Percentiles rank a stretch among this genome's conserved stretches.
Evolutionary conservation across 2,888 invertebrate species (phyloP).

Genomic region (Clepsis dumicolana): DNA sequence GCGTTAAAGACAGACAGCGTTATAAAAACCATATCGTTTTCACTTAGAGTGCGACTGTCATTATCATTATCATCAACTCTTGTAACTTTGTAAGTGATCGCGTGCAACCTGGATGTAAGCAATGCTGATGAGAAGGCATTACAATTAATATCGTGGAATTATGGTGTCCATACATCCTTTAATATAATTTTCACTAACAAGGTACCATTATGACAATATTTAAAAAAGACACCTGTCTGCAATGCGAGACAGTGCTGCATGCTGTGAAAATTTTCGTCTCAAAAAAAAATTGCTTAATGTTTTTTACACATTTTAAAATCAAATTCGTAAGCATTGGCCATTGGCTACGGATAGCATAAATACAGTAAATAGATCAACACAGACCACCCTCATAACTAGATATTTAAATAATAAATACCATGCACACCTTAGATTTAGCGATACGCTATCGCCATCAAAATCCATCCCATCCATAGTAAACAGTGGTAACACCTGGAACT

Average conservation of each 20-base stretch:
- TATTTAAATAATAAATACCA: background rate
- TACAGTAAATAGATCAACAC: no score
- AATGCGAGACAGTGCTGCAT: background rate
- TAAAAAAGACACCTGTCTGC: background rate
- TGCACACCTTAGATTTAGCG: background rate
- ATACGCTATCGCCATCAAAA: constrained; percentile 14
- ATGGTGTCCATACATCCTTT: background rate
- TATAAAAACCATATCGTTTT: background rate
- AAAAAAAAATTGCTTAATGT: no score
- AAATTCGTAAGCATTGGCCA: no score
- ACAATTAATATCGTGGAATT: constrained; percentile 2
- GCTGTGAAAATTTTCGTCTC: background rate
- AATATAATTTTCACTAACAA: background rate
- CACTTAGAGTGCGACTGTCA: background rate
- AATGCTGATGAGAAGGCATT: background rate
- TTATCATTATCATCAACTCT: background rate
- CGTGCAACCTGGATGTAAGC: background rate
- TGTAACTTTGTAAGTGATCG: background rate
- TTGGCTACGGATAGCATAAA: no score
- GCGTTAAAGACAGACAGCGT: no score
- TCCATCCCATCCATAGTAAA: constrained; percentile 30
- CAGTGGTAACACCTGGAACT: constrained; percentile 61
- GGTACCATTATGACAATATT: background rate
- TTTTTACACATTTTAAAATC: no score
- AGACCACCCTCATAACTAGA: no score